Evolutionary conservation across 1,140 invertebrate species (phyloP).

Genomic region (Chironomus striatipennis): DNA sequence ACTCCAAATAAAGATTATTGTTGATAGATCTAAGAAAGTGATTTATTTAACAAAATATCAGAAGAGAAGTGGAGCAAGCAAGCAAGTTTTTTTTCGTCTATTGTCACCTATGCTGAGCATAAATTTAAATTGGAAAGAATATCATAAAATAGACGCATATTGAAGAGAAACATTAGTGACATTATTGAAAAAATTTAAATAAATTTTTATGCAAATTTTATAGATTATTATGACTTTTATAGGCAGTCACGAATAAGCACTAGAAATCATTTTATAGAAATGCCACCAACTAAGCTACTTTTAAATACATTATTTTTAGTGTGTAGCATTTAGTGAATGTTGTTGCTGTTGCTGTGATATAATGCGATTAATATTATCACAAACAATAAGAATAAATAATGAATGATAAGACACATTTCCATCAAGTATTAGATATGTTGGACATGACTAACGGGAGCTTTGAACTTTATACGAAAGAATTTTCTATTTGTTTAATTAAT

Average conservation of each 20-base stretch:
- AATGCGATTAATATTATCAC: not conserved
- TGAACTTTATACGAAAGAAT: not conserved
- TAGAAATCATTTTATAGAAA: not conserved
- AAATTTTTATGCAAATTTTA: constrained; percentile 19
- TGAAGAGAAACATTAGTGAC: not conserved
- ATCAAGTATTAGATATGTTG: no score
- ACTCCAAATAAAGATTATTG: no score
- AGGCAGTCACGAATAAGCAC: not conserved
- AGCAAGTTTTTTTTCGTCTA: no score
- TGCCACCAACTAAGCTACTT: constrained; percentile 1
- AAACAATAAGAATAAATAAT: not conserved
- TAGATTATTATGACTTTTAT: not conserved
- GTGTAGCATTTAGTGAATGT: not conserved
- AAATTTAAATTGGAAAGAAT: no score
- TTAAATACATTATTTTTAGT: not conserved
- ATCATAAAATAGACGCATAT: no score
- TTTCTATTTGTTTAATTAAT: constrained; percentile 19
- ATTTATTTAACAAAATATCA: not conserved
- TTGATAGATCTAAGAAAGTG: not conserved
- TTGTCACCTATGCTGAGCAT: no score
- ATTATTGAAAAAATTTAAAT: not conserved
- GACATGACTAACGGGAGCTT: not conserved
- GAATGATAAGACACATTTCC: not conserved
- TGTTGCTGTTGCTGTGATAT: not conserved
- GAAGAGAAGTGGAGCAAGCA: no score